phyloP scores from a whole-genome alignment of 2,113 vertebrate genomes.

The Chaenocephalus aceratus region DNA sequence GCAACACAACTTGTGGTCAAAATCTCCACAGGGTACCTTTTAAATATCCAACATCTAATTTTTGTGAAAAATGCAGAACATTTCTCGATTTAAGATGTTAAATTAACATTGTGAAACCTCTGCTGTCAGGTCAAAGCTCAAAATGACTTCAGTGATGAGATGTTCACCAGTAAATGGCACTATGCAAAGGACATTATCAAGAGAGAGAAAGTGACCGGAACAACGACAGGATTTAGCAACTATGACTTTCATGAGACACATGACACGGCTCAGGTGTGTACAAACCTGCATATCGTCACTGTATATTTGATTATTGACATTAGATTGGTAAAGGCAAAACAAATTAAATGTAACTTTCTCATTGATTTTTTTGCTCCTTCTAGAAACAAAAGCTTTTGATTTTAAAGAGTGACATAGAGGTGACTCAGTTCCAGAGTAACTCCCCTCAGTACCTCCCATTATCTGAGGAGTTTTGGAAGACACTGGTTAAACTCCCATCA shows the following conservation, averaged over 20 bases:
- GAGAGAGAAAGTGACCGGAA: constrained; percentile 33
- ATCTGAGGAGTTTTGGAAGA: constrained; percentile 90
- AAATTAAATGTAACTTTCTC: background rate
- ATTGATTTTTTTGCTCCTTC: background rate
- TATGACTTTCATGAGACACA: constrained; percentile 49
- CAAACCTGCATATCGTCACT: background rate
- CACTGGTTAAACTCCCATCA: constrained; percentile 84
- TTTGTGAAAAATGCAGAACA: background rate
- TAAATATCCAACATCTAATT: background rate
- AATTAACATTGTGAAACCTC: background rate
- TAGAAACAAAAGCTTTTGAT: constrained; percentile 85
- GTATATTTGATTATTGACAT: background rate
- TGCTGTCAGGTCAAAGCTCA: constrained; percentile 84
- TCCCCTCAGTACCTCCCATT: constrained; percentile 86
- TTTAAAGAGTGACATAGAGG: constrained; percentile 88
- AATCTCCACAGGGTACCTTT: background rate
- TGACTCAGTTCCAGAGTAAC: constrained; percentile 90
- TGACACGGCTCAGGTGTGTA: constrained; percentile 47
- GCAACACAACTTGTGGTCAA: background rate
- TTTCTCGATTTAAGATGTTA: background rate
- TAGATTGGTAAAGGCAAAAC: background rate
- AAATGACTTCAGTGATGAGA: constrained; percentile 89
- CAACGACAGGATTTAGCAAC: constrained; percentile 53
- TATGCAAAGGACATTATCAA: constrained; percentile 79
- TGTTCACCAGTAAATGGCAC: constrained; percentile 88